A percentile compares a stretch with the other conserved stretches of the same genome.
Evolutionary conservation across 1,140 invertebrate species (phyloP).

Genomic region (Trichogramma pretiosum): DNA sequence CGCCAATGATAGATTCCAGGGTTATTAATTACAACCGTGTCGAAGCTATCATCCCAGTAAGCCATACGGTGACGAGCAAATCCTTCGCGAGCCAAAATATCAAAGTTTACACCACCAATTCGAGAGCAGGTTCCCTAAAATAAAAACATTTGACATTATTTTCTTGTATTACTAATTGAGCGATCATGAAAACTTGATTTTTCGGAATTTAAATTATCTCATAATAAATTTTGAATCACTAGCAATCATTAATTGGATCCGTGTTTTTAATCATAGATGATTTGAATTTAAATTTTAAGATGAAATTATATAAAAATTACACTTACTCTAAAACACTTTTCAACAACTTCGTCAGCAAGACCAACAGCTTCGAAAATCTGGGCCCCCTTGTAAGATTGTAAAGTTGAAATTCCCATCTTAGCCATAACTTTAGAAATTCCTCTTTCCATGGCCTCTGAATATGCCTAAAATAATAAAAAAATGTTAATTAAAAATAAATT

Average conservation of each 20-base stretch:
- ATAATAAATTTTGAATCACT: constrained; percentile 27
- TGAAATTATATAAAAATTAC: not conserved
- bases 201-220: constrained; percentile 11
- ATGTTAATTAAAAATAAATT: constrained; percentile 4
- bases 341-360: constrained; percentile 81
- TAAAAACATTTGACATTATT: constrained; percentile 9
- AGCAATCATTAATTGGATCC: constrained; percentile 33
- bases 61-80: constrained; percentile 75
- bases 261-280: constrained; percentile 29
- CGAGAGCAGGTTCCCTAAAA: constrained; percentile 81
- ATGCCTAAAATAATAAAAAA: constrained; percentile 47
- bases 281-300: too few species aligned
- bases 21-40: constrained; percentile 79
- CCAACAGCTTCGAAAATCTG: constrained; percentile 99
- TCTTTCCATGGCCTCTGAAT: constrained; percentile 63
- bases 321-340: constrained; percentile 81
- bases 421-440: constrained; percentile 93
- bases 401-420: constrained; percentile 98
- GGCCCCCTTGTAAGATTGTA: constrained; percentile 98
- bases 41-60: constrained; percentile 61
- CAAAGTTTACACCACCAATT: constrained; percentile 87
- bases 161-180: not conserved
- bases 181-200: constrained; percentile 4
- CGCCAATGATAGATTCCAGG: constrained; percentile 95
- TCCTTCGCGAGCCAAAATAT: constrained; percentile 81